Conservation (phyloP, 2,113 vertebrate species). For the Prolemur simus region DNA sequence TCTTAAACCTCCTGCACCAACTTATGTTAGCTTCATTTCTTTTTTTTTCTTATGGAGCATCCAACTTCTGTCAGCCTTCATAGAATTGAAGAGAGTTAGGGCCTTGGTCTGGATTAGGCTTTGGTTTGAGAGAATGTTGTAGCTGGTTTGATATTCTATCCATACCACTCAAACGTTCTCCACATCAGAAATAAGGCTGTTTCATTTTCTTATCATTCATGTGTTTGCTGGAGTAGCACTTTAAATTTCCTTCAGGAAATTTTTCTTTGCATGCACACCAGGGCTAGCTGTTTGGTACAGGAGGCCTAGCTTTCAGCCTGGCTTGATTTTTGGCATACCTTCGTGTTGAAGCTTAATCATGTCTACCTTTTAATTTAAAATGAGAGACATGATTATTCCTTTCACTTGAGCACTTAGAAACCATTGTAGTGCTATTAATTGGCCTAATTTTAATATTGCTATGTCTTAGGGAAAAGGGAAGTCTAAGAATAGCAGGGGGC, state of each 20-base stretch:
- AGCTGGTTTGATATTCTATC: not conserved
- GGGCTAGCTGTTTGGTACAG: not conserved
- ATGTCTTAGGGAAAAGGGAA: not conserved
- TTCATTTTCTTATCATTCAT: not conserved
- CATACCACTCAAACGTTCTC: not conserved
- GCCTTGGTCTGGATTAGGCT: not conserved
- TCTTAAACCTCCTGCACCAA: not conserved
- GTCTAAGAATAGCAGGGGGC: no score
- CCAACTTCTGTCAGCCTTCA: not conserved
- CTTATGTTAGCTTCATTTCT: not conserved
- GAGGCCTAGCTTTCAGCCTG: not conserved
- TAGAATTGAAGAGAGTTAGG: not conserved
- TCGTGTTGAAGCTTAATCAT: not conserved
- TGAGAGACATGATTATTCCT: no score
- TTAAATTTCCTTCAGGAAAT: not conserved
- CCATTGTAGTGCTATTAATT: not conserved
- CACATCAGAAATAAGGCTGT: not conserved
- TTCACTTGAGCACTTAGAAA: not conserved
- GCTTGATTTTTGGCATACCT: not conserved
- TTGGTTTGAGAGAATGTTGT: not conserved
- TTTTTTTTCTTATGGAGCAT: not conserved
- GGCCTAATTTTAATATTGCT: not conserved
- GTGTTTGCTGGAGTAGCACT: not conserved
- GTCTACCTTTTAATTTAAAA: not conserved
- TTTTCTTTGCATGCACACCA: not conserved